Base-by-base conservation (phyloP, 2,888 invertebrate genomes). In the Sisyra terminalis region DNA sequence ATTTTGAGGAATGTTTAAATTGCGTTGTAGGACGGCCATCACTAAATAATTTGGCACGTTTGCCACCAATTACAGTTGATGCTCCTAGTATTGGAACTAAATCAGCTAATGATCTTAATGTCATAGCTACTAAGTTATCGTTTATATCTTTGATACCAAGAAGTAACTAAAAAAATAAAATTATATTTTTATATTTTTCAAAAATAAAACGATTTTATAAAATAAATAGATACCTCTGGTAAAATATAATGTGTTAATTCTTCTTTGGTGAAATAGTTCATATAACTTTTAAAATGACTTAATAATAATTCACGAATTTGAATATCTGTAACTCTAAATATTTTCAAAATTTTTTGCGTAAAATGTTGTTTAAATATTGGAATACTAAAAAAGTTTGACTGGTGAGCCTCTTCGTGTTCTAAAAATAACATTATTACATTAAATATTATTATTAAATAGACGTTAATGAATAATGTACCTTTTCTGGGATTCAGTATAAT, bases 61-160 rank as follows among this genome's bases (percentile, higher is more conserved):
- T 76, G 1, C 87, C 86, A 3, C 89, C 88, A 36, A 93, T 79
- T 1, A 93, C 88, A 14, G 78, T 71, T n/a, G 78, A 71, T 10
- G 88, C 81, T 10, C 93, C 92, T 41, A 89, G 65, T 47, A 90
- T 71, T 1, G 87, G 84, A 16, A 93, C 83, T 44, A 93, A 63
- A 53, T 85, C 82, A 44, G 90, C 87, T 45, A 93, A 61, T 42
- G 84, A 82, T 44, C 76, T 71, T 39, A 93, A 64, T 9, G 90
- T 90, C 45, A 78, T 75, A 17, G 82, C 73, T 1, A 92, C 92
- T 46, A 93, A 64, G 43, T 70, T 69, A 57, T 92, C 87, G 60
- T 87, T 83, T 2, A 75, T 78, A 55, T 93, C 92, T 58, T 86
- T 83, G 50, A 93, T 80, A 3, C 90, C 92, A 29, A 88, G 71